These are phyloP conservation scores for Plebejus anna DNA, from an alignment of 2,888 invertebrate genomes.

Conservation along the genomic window DNA sequence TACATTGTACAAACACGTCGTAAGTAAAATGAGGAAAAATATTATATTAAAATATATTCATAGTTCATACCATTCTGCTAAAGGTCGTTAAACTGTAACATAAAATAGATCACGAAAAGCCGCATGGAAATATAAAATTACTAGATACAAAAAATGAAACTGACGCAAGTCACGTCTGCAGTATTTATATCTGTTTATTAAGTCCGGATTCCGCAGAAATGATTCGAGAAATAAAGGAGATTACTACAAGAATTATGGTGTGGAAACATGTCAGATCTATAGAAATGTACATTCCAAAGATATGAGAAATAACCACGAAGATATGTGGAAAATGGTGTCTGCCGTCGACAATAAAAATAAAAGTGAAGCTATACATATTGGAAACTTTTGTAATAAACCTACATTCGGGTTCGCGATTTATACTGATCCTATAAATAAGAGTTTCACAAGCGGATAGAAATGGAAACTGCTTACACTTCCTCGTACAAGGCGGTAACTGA, in stretches of 20 bases:
- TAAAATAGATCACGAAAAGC: neutral
- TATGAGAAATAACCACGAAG: neutral
- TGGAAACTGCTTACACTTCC: slow-evolving; percentile 54
- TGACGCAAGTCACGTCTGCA: slow-evolving; percentile 50
- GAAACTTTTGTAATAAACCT: slow-evolving; percentile 59
- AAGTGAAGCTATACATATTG: neutral
- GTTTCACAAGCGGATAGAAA: slow-evolving; percentile 42
- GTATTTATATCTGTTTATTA: slow-evolving; percentile 53
- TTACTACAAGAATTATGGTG: neutral
- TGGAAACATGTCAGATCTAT: neutral
- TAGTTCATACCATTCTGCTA: neutral
- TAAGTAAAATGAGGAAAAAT: too few relatives aligned
- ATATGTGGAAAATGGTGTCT: neutral
- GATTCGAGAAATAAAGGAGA: slow-evolving; percentile 7
- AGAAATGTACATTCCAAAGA: neutral
- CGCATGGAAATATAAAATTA: neutral
- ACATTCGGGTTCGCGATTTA: slow-evolving; percentile 54
- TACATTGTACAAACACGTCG: too few relatives aligned
- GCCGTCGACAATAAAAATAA: neutral
- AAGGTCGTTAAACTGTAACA: neutral
- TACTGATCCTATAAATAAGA: slow-evolving; percentile 66
- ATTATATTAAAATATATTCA: too few relatives aligned
- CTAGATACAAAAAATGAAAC: slow-evolving; percentile 6
- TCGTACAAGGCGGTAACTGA: slow-evolving; percentile 65
- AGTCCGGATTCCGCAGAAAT: slow-evolving; percentile 40